A percentile compares a stretch with the other conserved stretches of the same genome.
Conservation (phyloP, 2,797 vertebrate genomes). For the Mus spretus region DNA sequence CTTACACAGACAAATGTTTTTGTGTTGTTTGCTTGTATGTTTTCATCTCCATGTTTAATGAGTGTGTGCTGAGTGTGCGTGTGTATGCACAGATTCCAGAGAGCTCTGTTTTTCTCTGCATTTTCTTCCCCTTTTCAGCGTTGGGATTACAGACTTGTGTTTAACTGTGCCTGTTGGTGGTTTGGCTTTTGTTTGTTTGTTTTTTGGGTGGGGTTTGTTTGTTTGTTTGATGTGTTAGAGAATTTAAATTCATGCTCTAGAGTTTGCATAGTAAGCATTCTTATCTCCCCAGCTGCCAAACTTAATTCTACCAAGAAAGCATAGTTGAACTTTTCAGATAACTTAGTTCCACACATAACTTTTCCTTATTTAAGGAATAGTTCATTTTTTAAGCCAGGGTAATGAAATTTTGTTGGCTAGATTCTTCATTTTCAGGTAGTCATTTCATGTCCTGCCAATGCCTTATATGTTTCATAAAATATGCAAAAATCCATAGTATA, state of each 20-base stretch:
- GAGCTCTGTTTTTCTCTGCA: background rate
- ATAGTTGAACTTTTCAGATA: background rate
- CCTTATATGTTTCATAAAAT: slow-evolving; percentile 44
- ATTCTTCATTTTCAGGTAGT: background rate
- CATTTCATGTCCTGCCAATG: background rate
- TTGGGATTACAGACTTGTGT: background rate
- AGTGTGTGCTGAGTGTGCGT: fast-evolving
- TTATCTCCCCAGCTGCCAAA: background rate
- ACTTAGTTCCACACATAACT: background rate
- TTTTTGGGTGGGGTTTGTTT: background rate
- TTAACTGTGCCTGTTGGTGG: background rate
- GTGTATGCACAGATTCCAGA: background rate
- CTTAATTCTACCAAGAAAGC: slow-evolving; percentile 26
- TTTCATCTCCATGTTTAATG: slow-evolving; percentile 49
- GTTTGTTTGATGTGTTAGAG: background rate
- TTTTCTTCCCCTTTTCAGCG: background rate
- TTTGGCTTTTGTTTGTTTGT: background rate
- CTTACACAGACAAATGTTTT: background rate
- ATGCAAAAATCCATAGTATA: slow-evolving; percentile 16
- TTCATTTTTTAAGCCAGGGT: background rate
- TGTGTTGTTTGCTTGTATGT: background rate
- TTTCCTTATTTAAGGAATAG: background rate
- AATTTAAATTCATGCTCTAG: background rate
- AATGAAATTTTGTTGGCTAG: background rate
- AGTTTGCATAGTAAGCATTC: background rate